These are phyloP conservation scores for Megaleporinus macrocephalus DNA, from an alignment of 2,113 vertebrate species.

Conservation along the genomic window DNA sequence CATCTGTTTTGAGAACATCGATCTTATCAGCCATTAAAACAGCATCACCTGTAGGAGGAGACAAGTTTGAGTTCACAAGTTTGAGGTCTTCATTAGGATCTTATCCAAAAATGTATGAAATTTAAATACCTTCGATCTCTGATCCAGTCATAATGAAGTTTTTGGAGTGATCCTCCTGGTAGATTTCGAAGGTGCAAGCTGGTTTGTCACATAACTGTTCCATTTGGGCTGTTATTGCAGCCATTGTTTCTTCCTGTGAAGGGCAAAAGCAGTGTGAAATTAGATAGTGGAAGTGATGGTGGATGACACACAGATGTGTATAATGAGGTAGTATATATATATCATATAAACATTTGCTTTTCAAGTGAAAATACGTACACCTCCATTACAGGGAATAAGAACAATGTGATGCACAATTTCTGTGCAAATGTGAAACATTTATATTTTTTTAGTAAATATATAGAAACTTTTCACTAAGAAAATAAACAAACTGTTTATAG, in stretches of 20 bases:
- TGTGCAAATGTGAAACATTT: no score
- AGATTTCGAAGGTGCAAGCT: neutral
- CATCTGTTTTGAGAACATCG: constrained; percentile 51
- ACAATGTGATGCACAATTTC: no score
- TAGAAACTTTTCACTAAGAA: no score
- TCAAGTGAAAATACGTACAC: no score
- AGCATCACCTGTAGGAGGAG: constrained; percentile 47
- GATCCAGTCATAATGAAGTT: neutral
- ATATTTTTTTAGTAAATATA: no score
- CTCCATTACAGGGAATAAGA: no score
- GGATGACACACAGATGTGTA: no score
- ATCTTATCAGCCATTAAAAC: constrained; percentile 3
- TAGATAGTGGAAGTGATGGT: no score
- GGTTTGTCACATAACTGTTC: neutral
- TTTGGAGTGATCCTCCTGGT: constrained; percentile 55
- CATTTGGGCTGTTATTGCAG: neutral
- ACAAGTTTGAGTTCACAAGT: neutral
- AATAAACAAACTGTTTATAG: no score
- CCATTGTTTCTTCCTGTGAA: neutral
- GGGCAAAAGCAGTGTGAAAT: neutral
- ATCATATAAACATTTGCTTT: no score
- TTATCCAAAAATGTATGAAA: neutral
- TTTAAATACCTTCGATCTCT: constrained; percentile 54
- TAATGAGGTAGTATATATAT: no score
- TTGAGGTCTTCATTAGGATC: no score